Evolutionary conservation across 2,113 vertebrate species (phyloP), one percentile per base, ranked within the genome.

Genomic region (Camarhynchus parvulus): DNA sequence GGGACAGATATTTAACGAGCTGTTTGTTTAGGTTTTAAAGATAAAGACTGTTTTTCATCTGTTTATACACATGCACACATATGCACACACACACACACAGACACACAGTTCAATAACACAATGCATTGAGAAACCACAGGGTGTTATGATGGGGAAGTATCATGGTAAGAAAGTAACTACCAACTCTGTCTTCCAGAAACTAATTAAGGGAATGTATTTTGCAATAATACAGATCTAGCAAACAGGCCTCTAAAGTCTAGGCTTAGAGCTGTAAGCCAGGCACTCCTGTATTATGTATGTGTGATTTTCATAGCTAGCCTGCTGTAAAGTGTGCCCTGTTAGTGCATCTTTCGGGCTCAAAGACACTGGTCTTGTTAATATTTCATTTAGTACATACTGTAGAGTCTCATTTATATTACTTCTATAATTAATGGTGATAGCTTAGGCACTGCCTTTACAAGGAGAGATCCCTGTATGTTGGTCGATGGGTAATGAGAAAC

Each of bases 351-450:
- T 97, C 97, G 97, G 96, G 97, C 96, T 97, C 97, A 94, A 96
- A 98, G 95, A 97, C 74, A 85, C 96, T 91, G 75, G 96, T 93
- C 97, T 98, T 98, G 98, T 98, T 98, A 98, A 97, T 98, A 98
- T 97, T 98, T 98, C 98, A 98, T 98, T 97, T 98, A 98, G 98
- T 98, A 98, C 96, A 98, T 97, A 98, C 96, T 96, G 97, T 96
- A 97, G 98, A 95, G 95, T 97, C 98, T 98, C 98, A 96, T 99
- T 98, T 98, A 97, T 98, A 98, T 98, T 97, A 98, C 98, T 98
- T 98, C 97, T 97, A 96, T 98, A 98, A 99, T 98, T 98, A 98
- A 99, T 98, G 98, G 97, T 97, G 98, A 98, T 98, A 97, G 98
- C 98, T 97, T 97, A 95, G 98, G 97, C 97, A 97, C 97, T 98